phyloP scores from a whole-genome alignment of 2,888 invertebrate genomes.

The Drosophila limbata region DNA sequence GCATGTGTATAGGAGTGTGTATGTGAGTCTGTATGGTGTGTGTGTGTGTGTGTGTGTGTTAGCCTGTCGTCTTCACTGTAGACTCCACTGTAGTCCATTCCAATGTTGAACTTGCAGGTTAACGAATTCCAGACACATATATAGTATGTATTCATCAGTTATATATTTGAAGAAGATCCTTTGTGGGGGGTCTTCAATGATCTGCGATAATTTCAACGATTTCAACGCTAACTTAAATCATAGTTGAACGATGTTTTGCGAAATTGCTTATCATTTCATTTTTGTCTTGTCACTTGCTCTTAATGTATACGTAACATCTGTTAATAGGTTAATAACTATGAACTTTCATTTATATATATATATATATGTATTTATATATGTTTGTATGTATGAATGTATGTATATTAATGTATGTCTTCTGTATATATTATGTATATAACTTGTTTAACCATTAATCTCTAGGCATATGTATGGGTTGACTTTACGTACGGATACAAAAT shows the following conservation, averaged over 20 bases:
- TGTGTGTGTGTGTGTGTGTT: conserved; percentile 37
- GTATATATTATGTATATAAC: conserved; percentile 14
- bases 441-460: conserved; percentile 64
- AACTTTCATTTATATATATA: conserved; percentile 49
- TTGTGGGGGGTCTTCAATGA: background rate
- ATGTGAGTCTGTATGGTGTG: conserved; percentile 5
- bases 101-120: conserved; percentile 11
- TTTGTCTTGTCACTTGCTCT: conserved; percentile 56
- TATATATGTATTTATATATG: conserved; percentile 19
- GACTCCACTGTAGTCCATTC: background rate
- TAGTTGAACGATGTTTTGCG: conserved; percentile 57
- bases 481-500: conserved; percentile 45
- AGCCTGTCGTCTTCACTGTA: conserved; percentile 24
- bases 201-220: conserved; percentile 21
- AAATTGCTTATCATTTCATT: conserved; percentile 70
- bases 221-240: conserved; percentile 41
- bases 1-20: conserved; percentile 1
- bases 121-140: conserved; percentile 19
- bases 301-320: conserved; percentile 59
- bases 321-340: conserved; percentile 53
- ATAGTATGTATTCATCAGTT: background rate
- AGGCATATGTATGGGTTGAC: conserved; percentile 74
- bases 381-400: conserved; percentile 39
- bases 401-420: conserved; percentile 41
- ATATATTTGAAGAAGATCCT: conserved; percentile 1